Evolutionary conservation across 2,888 invertebrate genomes (phyloP).

Genomic region (Coremacera marginata): DNA sequence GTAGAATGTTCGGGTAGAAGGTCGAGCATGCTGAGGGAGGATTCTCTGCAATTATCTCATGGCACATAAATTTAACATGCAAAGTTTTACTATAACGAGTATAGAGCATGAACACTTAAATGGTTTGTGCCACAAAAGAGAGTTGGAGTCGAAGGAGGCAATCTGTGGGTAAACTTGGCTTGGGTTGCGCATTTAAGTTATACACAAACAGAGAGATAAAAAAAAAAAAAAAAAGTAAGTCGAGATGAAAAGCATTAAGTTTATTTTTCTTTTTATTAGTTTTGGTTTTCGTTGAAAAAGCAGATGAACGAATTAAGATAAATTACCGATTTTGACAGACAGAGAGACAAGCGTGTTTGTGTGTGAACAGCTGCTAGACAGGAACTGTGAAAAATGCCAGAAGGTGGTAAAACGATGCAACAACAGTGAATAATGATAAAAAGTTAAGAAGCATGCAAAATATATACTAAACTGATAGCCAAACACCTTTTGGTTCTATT

Average conservation of each 20-base stretch:
- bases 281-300: constrained; percentile 3
- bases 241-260: not conserved
- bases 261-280: not conserved
- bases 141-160: not conserved
- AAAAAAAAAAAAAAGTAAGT: not conserved
- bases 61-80: constrained; percentile 46
- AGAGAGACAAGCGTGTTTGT: not conserved
- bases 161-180: not conserved
- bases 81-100: constrained; percentile 12
- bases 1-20: not conserved
- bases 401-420: not conserved
- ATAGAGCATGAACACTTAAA: not conserved
- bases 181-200: not conserved
- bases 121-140: not conserved
- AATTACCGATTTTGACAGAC: constrained; percentile 24
- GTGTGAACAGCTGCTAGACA: constrained; percentile 5
- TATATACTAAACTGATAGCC: not conserved
- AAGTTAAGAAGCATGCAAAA: not conserved
- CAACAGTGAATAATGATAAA: not conserved
- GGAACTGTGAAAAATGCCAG: constrained; percentile 15
- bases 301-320: constrained; percentile 27
- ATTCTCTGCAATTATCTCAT: constrained; percentile 46
- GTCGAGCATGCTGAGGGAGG: not conserved
- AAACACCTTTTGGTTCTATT: not conserved
- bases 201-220: not conserved